Conservation (phyloP, 2,797 vertebrate species). For the Scomberomorus guttatus region DNA sequence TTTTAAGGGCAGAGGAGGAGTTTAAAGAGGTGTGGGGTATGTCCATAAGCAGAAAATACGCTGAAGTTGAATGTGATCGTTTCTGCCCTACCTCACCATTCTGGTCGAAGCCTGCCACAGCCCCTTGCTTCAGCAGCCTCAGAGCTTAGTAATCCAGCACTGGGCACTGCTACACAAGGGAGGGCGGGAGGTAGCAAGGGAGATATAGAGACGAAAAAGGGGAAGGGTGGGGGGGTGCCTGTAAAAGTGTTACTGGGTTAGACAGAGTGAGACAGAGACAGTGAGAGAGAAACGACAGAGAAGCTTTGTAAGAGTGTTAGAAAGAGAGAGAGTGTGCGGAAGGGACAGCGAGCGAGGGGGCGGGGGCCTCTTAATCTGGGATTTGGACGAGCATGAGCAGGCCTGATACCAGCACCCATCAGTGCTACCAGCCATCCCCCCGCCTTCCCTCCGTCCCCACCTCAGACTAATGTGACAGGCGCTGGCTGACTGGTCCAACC, state of each 20-base stretch:
- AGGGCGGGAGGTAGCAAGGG: conserved; percentile 56
- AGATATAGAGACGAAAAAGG: conserved; percentile 58
- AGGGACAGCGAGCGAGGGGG: conserved; percentile 46
- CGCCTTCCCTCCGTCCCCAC: conserved; percentile 39
- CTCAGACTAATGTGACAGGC: conserved; percentile 53
- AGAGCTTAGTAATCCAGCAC: conserved; percentile 82
- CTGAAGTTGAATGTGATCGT: conserved; percentile 31
- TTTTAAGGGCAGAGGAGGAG: conserved; percentile 3
- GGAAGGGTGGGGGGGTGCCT: conserved; percentile 48
- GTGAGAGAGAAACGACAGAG: conserved; percentile 22
- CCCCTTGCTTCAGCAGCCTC: conserved; percentile 69
- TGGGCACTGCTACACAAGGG: conserved; percentile 78
- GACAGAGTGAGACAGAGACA: conserved; percentile 60
- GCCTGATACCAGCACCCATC: conserved; percentile 76
- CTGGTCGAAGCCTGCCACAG: conserved; percentile 79
- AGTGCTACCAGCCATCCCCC: conserved; percentile 61
- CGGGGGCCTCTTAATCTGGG: conserved; percentile 78
- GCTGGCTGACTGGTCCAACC: conserved; percentile 18
- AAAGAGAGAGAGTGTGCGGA: conserved; percentile 30
- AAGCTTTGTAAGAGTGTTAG: conserved; percentile 12
- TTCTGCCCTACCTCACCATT: conserved; percentile 89
- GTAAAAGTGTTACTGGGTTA: conserved; percentile 73
- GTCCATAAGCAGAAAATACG: conserved; percentile 16
- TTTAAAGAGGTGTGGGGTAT: background rate
- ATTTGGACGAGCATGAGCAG: conserved; percentile 81